Percentiles rank a stretch among this genome's conserved stretches.
Evolutionary conservation across 2,797 vertebrate genomes (phyloP).

Genomic region (Vireo griseus): DNA sequence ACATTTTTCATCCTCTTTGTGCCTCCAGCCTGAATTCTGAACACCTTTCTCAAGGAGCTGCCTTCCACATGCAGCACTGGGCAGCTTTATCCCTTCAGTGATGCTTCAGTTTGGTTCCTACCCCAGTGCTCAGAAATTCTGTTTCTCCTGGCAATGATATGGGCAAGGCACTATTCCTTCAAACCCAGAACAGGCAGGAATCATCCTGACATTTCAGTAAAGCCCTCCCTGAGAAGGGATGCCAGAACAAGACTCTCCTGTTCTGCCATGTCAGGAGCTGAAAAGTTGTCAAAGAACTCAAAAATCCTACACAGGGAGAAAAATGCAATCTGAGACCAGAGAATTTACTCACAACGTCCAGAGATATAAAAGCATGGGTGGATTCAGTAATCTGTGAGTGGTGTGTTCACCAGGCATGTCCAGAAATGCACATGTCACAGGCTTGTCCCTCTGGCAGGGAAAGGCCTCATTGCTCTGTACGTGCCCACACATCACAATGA

Average conservation of each 20-base stretch:
- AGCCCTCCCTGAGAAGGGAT: not conserved
- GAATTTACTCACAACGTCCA: not conserved
- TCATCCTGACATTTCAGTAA: not conserved
- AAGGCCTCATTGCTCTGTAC: rapidly evolving
- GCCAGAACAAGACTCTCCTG: not conserved
- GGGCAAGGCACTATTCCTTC: not conserved
- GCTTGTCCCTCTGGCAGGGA: not conserved
- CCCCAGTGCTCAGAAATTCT: not conserved
- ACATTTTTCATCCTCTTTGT: not conserved
- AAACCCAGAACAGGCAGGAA: not conserved
- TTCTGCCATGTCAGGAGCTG: not conserved
- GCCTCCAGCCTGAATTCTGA: not conserved
- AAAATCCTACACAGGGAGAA: not conserved
- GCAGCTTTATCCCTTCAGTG: not conserved
- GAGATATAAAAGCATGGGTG: not conserved
- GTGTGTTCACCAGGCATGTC: not conserved
- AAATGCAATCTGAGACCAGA: not conserved
- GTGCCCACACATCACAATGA: not conserved
- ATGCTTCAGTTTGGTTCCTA: not conserved
- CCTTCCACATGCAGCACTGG: not conserved
- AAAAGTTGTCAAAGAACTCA: not conserved
- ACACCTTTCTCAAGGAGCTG: not conserved
- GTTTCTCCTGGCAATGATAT: not conserved
- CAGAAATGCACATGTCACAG: not conserved
- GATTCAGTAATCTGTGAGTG: not conserved